Conservation (phyloP, 2,113 vertebrate genomes). For the Sphyrna mokarran region DNA sequence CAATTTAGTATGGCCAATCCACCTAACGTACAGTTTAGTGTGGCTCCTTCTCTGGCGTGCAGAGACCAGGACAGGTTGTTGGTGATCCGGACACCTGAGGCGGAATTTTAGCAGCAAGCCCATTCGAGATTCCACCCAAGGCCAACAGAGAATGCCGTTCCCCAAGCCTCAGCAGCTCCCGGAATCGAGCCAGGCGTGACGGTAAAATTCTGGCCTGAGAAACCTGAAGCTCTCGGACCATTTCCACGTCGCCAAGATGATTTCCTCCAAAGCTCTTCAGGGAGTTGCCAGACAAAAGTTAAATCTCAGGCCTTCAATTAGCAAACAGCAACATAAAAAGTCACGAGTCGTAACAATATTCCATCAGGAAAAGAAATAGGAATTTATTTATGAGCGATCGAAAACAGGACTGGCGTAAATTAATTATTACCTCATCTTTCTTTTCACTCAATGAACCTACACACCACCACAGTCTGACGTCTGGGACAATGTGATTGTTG, state of each 20-base stretch:
- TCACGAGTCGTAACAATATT: not conserved
- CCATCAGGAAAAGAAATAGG: not conserved
- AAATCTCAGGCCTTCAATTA: not conserved
- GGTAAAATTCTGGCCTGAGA: too few species aligned
- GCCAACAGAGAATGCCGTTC: too few species aligned
- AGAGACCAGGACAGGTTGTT: too few species aligned
- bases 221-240: too few species aligned
- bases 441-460: not conserved
- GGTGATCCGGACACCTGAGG: too few species aligned
- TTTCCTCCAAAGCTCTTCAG: not conserved
- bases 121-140: too few species aligned
- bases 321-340: not conserved
- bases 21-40: too few species aligned
- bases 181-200: too few species aligned
- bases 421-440: not conserved
- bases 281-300: not conserved
- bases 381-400: conserved; percentile 21
- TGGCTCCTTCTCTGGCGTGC: too few species aligned
- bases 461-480: not conserved
- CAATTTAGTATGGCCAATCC: too few species aligned
- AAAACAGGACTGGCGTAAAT: not conserved
- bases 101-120: too few species aligned
- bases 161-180: too few species aligned
- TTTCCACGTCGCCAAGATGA: not conserved
- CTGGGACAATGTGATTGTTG: not conserved